Conservation (phyloP, 2,888 invertebrate genomes). For the Eurytoma adleriae region DNA sequence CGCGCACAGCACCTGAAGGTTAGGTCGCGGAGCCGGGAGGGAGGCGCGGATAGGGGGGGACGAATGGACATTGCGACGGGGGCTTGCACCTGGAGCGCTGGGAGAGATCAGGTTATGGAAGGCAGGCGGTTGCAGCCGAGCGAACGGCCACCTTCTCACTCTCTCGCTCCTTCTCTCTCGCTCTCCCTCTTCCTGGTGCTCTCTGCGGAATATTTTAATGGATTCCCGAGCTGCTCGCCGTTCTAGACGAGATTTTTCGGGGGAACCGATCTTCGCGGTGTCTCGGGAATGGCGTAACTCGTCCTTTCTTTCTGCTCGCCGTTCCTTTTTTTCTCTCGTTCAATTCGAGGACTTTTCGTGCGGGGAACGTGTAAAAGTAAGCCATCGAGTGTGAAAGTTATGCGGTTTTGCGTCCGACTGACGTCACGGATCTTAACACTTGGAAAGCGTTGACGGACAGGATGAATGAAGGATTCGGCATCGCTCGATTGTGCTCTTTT, state of each 20-base stretch:
- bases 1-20: constrained; percentile 41
- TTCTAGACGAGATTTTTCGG: background rate
- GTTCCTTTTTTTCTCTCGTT: too few relatives aligned
- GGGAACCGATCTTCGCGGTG: background rate
- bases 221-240: constrained; percentile 8
- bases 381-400: too few relatives aligned
- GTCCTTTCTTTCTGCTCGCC: background rate
- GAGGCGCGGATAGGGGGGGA: too few relatives aligned
- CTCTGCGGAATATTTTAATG: constrained; percentile 51
- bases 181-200: constrained; percentile 44
- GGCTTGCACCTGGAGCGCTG: constrained; percentile 53
- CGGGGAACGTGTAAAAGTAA: too few relatives aligned
- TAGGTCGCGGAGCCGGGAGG: background rate
- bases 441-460: too few relatives aligned
- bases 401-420: too few relatives aligned
- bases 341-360: too few relatives aligned
- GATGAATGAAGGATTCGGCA: too few relatives aligned
- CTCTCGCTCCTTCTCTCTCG: constrained; percentile 34
- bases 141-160: constrained; percentile 59
- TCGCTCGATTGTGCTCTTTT: too few relatives aligned
- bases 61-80: background rate
- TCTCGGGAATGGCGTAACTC: background rate
- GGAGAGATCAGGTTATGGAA: constrained; percentile 57
- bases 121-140: constrained; percentile 61
- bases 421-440: too few relatives aligned